A percentile compares a stretch with the other conserved stretches of the same genome.
phyloP scores from a whole-genome alignment of 2,888 invertebrate species.

The Drosophila mayaguana region DNA sequence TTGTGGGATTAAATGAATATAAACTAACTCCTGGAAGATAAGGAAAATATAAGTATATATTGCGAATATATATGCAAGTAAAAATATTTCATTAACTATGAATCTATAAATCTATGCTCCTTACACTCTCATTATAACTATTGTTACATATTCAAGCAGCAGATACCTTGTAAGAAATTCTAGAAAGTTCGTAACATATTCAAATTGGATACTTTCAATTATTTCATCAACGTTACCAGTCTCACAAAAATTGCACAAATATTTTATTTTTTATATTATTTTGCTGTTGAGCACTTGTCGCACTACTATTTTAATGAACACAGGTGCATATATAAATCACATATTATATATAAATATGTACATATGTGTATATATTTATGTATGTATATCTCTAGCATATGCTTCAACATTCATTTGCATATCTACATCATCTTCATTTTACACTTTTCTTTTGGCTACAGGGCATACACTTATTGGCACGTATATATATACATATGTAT shows the following conservation, averaged over 20 bases:
- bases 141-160: no score
- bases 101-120: no score
- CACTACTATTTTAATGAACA: neutral
- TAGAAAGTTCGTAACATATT: neutral
- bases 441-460: conserved; percentile 3
- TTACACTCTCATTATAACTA: no score
- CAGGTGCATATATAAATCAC: neutral
- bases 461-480: conserved; percentile 21
- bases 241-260: no score
- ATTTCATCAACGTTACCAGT: no score
- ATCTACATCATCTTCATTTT: conserved; percentile 3
- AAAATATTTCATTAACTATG: no score
- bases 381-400: neutral
- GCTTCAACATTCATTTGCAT: neutral
- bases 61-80: no score
- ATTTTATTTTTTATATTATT: no score
- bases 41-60: no score
- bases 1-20: no score
- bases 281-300: neutral
- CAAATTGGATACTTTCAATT: neutral
- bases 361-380: neutral
- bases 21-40: no score
- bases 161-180: neutral
- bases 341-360: no score
- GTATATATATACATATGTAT: conserved; percentile 19